Evolutionary conservation across 2,888 invertebrate species (phyloP), one percentile per base, ranked within the genome.

Genomic region (Xylophagus ater): DNA sequence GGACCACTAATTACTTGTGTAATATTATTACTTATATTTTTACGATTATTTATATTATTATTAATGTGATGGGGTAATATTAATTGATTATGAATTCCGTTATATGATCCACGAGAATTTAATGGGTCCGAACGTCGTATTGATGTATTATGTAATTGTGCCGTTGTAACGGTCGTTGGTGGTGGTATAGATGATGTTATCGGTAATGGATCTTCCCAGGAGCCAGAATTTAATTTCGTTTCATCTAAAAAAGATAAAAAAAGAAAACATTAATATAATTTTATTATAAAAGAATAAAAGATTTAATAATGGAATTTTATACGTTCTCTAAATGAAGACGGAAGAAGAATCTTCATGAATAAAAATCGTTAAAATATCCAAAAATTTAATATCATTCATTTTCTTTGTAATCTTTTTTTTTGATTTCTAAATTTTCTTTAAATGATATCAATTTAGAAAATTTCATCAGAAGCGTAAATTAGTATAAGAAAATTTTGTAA

Each of bases 161-260:
- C 62, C 48, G 54, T 53, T 44, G 57, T 60, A 41, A 59, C 57
- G 45, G 57, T 52, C 41, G 59, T 58, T 29, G 53, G 55, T 14
- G 47, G 40, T 46, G 51, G 46, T 34, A 37, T 42, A 24, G 43
- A 33, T 31, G 45, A 37, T 33, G 47, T 35, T 47, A 49, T 45
- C 29, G 56, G 53, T 34, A 56, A 43, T 34, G 75, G 70, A 65
- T 82, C 83, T 68, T 84, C 83, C 82, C 83, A 83, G 59, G 79
- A 76, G 63, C 79, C 78, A 47, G 81, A 77, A 60, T 74, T 74
- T 63, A 80, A 68, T 66, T 62, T 78, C 56, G 81, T 79, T 67
- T 85, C 85, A 80, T 85, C 85, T 84, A 70, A 14, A 66, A 63
- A 30, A 20, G 13, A 26, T 20, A 34, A 19, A 40, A 14, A 28